Percentiles rank a stretch among this genome's conserved stretches.
phyloP scores from a whole-genome alignment of 1,140 invertebrate genomes.

The Drosophila subpulchrella region DNA sequence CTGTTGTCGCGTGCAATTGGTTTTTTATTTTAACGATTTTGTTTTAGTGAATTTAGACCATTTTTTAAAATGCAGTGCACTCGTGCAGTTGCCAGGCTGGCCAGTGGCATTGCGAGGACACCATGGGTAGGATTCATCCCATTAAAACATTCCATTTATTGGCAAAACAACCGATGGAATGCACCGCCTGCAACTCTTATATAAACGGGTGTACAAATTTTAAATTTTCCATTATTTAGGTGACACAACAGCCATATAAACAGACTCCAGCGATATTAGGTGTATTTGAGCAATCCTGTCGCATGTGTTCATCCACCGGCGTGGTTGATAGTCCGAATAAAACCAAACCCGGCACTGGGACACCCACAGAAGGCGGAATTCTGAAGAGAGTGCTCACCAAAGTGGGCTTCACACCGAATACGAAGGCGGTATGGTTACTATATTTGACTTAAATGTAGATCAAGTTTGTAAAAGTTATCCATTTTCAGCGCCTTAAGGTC shows the following conservation, averaged over 20 bases:
- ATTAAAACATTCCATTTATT: background rate
- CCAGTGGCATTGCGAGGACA: constrained; percentile 15
- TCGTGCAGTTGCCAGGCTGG: constrained; percentile 50
- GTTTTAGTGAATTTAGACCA: constrained; percentile 30
- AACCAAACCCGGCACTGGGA: constrained; percentile 34
- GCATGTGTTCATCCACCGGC: constrained; percentile 55
- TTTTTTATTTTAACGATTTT: constrained; percentile 37
- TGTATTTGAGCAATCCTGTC: constrained; percentile 37
- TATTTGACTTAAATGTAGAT: too few relatives aligned
- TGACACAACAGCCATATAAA: constrained; percentile 40
- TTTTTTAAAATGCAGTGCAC: constrained; percentile 63
- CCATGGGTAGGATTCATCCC: constrained; percentile 27
- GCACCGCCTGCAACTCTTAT: constrained; percentile 53
- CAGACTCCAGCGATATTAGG: constrained; percentile 2
- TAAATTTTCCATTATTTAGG: constrained; percentile 32
- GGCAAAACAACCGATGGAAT: background rate
- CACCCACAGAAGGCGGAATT: constrained; percentile 56
- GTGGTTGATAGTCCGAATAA: constrained; percentile 56
- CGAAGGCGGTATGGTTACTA: constrained; percentile 64
- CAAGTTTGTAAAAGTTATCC: background rate
- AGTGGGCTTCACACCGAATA: constrained; percentile 79
- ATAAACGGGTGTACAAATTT: constrained; percentile 51
- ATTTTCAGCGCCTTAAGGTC: constrained; percentile 86
- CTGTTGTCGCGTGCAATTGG: constrained; percentile 41
- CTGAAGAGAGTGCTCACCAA: constrained; percentile 76